phyloP scores from a whole-genome alignment of 2,797 vertebrate genomes.

The Hyperoplus lanceolatus region DNA sequence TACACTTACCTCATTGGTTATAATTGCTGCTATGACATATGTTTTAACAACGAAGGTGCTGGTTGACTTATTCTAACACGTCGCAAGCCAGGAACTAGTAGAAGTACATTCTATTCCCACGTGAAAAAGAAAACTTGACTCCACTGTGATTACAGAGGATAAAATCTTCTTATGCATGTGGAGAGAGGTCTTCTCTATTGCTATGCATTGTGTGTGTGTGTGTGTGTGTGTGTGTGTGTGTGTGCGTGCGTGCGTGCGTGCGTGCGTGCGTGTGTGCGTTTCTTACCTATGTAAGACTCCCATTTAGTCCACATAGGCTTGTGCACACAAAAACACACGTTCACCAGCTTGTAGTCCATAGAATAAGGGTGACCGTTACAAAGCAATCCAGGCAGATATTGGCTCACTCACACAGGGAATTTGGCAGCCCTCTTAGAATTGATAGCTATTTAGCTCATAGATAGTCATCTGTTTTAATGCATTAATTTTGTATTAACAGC shows the following conservation, averaged over 20 bases:
- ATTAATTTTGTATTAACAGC: constrained; percentile 89
- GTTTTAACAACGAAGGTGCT: constrained; percentile 73
- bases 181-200: constrained; percentile 25
- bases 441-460: constrained; percentile 87
- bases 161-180: constrained; percentile 21
- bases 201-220: constrained; percentile 55
- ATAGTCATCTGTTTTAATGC: constrained; percentile 88
- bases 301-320: constrained; percentile 2
- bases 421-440: constrained; percentile 85
- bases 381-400: constrained; percentile 84
- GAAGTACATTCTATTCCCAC: constrained; percentile 29
- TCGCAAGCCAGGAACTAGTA: constrained; percentile 49
- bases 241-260: too few species aligned
- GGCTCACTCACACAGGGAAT: constrained; percentile 82
- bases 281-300: constrained; percentile 35
- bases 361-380: constrained; percentile 82
- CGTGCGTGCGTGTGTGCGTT: constrained; percentile 41
- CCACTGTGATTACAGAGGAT: constrained; percentile 46
- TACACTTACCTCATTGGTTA: constrained; percentile 80
- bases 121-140: constrained; percentile 38
- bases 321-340: constrained; percentile 8
- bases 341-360: constrained; percentile 76
- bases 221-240: not conserved
- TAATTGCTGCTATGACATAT: constrained; percentile 76
- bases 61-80: constrained; percentile 67